Conservation (phyloP, 2,113 vertebrate species). For the Hippolais icterina region DNA sequence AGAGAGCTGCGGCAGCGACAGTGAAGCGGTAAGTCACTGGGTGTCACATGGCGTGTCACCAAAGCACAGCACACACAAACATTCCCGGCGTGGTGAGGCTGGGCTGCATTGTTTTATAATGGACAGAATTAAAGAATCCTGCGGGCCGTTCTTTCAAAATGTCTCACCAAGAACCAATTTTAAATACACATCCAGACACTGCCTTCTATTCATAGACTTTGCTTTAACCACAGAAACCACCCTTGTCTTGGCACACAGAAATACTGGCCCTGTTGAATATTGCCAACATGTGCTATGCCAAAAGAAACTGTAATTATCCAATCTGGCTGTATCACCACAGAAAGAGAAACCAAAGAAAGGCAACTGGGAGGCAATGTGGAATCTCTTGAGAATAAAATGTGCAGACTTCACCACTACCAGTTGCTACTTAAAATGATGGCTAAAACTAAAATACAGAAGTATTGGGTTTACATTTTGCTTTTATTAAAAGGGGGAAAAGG, state of each 20-base stretch:
- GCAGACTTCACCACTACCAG: not conserved
- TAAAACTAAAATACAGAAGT: not conserved
- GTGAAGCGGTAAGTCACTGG: rapidly evolving
- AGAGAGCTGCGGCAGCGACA: rapidly evolving
- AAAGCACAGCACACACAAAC: not conserved
- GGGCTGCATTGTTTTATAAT: rapidly evolving
- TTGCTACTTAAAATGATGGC: not conserved
- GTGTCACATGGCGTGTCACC: rapidly evolving
- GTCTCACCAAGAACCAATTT: not conserved
- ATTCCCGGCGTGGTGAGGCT: rapidly evolving
- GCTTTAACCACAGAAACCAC: not conserved
- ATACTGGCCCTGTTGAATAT: not conserved
- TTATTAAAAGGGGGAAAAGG: not conserved
- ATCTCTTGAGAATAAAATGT: not conserved
- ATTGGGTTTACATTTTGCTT: not conserved
- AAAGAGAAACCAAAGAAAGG: not conserved
- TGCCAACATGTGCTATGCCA: not conserved
- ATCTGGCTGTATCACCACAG: not conserved
- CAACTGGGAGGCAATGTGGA: not conserved
- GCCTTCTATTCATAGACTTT: not conserved
- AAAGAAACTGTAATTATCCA: not conserved
- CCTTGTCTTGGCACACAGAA: not conserved
- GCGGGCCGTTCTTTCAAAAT: not conserved
- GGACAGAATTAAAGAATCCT: not conserved
- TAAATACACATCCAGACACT: not conserved